phyloP scores from a whole-genome alignment of 37 sponge, comb jelly and placozoan genomes.

The Tethya wilhelma region DNA sequence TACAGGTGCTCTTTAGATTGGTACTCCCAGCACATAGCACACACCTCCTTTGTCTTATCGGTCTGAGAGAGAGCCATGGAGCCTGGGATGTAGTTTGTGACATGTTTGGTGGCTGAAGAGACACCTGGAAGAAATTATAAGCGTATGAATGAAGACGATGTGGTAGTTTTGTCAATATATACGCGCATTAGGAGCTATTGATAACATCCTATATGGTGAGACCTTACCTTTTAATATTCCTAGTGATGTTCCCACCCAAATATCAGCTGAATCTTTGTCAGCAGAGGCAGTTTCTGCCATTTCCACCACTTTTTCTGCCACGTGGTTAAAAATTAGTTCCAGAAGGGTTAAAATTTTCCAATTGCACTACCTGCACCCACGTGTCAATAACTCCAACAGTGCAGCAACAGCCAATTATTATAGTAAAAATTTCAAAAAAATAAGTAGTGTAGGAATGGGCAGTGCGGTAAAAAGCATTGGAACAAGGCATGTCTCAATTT shows the following conservation, averaged over 20 bases:
- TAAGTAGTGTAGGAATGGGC: too few relatives aligned
- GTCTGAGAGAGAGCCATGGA: slow-evolving; percentile 21
- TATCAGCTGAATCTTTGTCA: too few relatives aligned
- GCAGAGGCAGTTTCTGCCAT: too few relatives aligned
- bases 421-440: too few relatives aligned
- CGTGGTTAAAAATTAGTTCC: too few relatives aligned
- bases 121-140: slow-evolving; percentile 23
- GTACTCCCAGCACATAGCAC: slow-evolving; percentile 72
- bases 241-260: slow-evolving; percentile 73
- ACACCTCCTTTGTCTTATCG: slow-evolving; percentile 49
- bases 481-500: too few relatives aligned
- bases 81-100: slow-evolving; percentile 46
- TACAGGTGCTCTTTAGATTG: slow-evolving; percentile 41
- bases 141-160: background rate
- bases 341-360: too few relatives aligned
- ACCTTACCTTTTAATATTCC: slow-evolving; percentile 77
- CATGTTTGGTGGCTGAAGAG: slow-evolving; percentile 4
- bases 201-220: background rate
- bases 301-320: too few relatives aligned
- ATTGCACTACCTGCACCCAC: too few relatives aligned
- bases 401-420: too few relatives aligned
- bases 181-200: background rate
- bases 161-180: background rate
- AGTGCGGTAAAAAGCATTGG: too few relatives aligned
- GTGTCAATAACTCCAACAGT: too few relatives aligned